Base-by-base conservation (phyloP, 2,888 invertebrate species). In the Geophilus truncorum region DNA sequence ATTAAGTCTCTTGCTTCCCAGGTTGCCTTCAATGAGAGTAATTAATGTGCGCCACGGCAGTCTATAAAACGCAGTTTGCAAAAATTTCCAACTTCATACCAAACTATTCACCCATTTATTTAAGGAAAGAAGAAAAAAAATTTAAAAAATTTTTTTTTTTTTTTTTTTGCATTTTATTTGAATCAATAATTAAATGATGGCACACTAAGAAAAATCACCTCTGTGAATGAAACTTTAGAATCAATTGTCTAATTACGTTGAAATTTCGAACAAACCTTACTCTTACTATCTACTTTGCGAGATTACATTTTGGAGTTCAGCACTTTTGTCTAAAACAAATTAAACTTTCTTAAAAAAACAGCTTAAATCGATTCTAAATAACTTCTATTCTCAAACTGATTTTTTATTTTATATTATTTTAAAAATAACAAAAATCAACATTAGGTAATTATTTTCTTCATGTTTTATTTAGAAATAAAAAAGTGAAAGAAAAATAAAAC, bases 31-130 rank as follows among this genome's bases (percentile, higher is more conserved):
- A 70, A 70, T 70, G 70, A 70, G 70, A 70, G 70, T 70, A 70
- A 70, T 70, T 70, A 70, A 70, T 70, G 70, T 70, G 70, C 25
- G 28, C n/a, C 70, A 70, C 70, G 70, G n/a, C 70, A 70, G 25
- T 28, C 70, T 70, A 70, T 70, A 70, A 70, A 62, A 62, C 21
- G 57, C 15, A 62, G 21, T 62, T 62, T 62, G 57, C 21, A 62
- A 62, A 62, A 10, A 28, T 70, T 28, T 70, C 70, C 23, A 70
- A 28, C 25, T 70, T 70, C 28, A 70, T 15, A 70, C 23, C 4
- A 45, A 21, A 57, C 57, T 57, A 57, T 57, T 57, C 57, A 57
- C 51, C 18, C 57, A 18, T 57, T 57, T 12, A 12, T 28, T 70
- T 28, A 15, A 51, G 51, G 18, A 6, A 51, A 51, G 18, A 51